Evolutionary conservation across 1,140 invertebrate species (phyloP).

Genomic region (Ostrea denselamellosa): DNA sequence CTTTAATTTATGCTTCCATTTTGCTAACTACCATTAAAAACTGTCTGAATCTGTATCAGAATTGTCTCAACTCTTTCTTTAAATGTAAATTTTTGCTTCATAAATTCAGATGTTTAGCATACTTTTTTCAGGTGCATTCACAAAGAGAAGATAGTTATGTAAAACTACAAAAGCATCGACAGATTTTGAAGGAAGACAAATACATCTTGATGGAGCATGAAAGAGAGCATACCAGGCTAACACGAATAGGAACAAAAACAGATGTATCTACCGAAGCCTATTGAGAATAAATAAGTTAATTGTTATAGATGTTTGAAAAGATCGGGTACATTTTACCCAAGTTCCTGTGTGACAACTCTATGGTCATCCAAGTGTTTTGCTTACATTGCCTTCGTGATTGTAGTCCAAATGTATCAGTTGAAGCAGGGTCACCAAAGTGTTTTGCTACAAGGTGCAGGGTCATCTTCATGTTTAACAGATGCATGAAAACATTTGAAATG

Average conservation of each 20-base stretch:
- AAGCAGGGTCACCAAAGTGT: slow-evolving; percentile 24
- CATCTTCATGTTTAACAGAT: slow-evolving; percentile 22
- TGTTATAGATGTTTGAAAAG: not conserved
- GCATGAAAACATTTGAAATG: not conserved
- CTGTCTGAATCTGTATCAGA: not conserved
- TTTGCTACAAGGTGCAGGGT: slow-evolving; percentile 25
- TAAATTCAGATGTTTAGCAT: not conserved
- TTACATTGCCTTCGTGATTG: not conserved
- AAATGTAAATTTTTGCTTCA: not conserved
- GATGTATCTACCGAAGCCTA: slow-evolving; percentile 49
- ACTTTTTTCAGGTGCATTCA: slow-evolving; percentile 66
- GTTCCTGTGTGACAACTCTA: slow-evolving; percentile 32
- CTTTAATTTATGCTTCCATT: not conserved
- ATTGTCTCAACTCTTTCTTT: not conserved
- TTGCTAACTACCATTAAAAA: not conserved
- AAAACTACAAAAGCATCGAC: slow-evolving; percentile 68
- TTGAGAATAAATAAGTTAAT: not conserved
- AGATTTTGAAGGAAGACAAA: slow-evolving; percentile 67
- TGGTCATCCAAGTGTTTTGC: slow-evolving; percentile 19
- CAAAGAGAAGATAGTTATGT: slow-evolving; percentile 72
- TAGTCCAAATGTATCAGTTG: slow-evolving; percentile 6
- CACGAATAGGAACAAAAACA: slow-evolving; percentile 61
- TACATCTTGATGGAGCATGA: slow-evolving; percentile 68
- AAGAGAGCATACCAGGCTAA: slow-evolving; percentile 68
- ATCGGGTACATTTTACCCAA: not conserved